Percentiles rank a stretch among this genome's conserved stretches.
These are phyloP conservation scores for Lepidurus arcticus DNA, from an alignment of 1,140 invertebrate genomes.

Conservation along the genomic window DNA sequence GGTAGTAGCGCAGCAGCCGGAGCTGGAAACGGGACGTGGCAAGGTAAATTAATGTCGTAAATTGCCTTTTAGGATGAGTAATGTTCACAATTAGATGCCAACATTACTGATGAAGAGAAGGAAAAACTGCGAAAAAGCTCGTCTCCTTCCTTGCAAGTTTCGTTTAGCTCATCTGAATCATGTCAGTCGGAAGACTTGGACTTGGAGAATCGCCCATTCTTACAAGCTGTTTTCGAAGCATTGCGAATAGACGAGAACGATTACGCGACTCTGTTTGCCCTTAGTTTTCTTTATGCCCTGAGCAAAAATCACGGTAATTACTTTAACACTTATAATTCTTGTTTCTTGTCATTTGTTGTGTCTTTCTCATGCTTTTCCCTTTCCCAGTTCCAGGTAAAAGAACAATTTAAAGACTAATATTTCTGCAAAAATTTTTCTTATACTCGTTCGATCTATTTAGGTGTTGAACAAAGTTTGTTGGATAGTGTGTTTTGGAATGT, in stretches of 20 bases:
- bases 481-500: constrained; percentile 53
- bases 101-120: constrained; percentile 92
- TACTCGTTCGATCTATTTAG: constrained; percentile 46
- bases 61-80: not conserved
- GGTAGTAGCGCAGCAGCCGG: not conserved
- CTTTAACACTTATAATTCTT: not conserved
- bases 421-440: not conserved
- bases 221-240: constrained; percentile 79
- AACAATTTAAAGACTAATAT: not conserved
- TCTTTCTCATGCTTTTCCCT: not conserved
- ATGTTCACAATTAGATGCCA: constrained; percentile 45
- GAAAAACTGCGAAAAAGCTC: constrained; percentile 48
- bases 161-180: not conserved
- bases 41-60: not conserved
- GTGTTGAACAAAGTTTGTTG: constrained; percentile 65
- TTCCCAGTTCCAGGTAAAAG: not conserved
- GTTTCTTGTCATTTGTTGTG: not conserved
- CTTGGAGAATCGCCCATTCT: constrained; percentile 67
- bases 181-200: constrained; percentile 36
- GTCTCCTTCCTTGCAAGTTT: constrained; percentile 35
- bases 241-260: constrained; percentile 78
- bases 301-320: constrained; percentile 82
- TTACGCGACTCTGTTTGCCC: constrained; percentile 82
- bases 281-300: constrained; percentile 89
- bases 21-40: constrained; percentile 6